Percentiles rank a stretch among this genome's conserved stretches.
These are phyloP conservation scores for Heliconius aoede DNA, from an alignment of 2,888 invertebrate species.

Conservation along the genomic window DNA sequence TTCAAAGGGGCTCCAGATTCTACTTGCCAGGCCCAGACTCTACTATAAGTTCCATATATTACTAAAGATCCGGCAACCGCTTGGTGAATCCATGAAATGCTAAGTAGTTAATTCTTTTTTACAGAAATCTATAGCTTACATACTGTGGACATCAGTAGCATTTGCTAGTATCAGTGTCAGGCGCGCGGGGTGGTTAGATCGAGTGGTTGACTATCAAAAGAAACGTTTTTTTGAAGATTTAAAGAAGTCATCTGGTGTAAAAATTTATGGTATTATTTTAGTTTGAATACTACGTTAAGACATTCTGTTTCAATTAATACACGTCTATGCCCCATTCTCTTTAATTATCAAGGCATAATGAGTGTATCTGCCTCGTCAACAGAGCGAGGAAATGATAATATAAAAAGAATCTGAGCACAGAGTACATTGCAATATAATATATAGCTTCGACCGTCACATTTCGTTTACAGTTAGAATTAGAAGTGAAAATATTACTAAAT, in stretches of 20 bases:
- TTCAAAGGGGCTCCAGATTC: no score
- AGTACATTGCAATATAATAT: no score
- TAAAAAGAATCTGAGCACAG: no score
- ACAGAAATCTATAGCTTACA: slow-evolving; percentile 12
- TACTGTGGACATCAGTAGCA: slow-evolving; percentile 34
- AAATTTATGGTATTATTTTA: slow-evolving; percentile 55
- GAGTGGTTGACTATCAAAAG: slow-evolving; percentile 59
- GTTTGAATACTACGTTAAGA: neutral
- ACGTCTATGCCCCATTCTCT: no score
- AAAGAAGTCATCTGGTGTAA: slow-evolving; percentile 45
- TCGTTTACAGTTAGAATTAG: no score
- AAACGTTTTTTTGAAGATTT: slow-evolving; percentile 57
- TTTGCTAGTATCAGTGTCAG: slow-evolving; percentile 48
- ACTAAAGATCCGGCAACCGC: neutral
- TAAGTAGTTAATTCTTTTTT: slow-evolving; percentile 6
- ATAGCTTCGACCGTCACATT: no score
- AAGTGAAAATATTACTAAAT: no score
- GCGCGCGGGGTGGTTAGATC: slow-evolving; percentile 63
- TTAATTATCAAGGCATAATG: no score
- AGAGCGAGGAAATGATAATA: no score
- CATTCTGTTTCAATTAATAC: no score
- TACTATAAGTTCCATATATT: neutral
- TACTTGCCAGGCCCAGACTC: neutral
- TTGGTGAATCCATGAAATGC: neutral
- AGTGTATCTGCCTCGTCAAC: no score